Evolutionary conservation across 2,797 vertebrate species (phyloP), one percentile per base, ranked within the genome.

Genomic region (Melopsittacus undulatus): DNA sequence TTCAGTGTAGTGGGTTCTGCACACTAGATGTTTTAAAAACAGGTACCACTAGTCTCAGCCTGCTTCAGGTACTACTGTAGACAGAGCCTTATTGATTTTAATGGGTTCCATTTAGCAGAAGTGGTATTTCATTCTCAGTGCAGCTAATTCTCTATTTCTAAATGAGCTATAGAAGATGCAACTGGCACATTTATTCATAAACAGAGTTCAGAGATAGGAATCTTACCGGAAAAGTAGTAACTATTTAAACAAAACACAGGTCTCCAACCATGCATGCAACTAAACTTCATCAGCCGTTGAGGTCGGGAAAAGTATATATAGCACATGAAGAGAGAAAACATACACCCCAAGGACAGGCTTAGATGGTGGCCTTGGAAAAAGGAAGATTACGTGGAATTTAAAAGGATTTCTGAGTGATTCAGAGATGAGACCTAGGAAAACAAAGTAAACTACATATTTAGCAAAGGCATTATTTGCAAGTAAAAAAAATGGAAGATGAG

Each of bases 261-360:
- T 79, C 19, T 74, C 46, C 42, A 46, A 21, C 13, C 27, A 48
- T 57, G 43, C 15, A 45, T 1, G 0, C 8, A 72, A 70, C 3
- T 52, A 34, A 48, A 32, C 48, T 42, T 72, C 46, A 43, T 11
- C 45, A 38, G 30, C 27, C 11, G 3, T 1, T 7, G 22, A 11
- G 26, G 5, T 11, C 3, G 26, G 15, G 14, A 30, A 87, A 54
- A 69, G 46, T 17, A 69, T 2, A 0, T 9, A 15, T 3, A 59
- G 66, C 8, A 74, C n/a, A n/a, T 1, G 12, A 27, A n/a, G 27
- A 70, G 26, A 23, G 42, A 52, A 21, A 49, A 74, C 2, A 2
- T 40, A 45, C 16, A 11, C 32, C 45, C 56, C 36, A 29, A 54
- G 49, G 21, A 54, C 45, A 38, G 29, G 45, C 8, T 34, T 45